Evolutionary conservation across 2,888 invertebrate species (phyloP).

Genomic region (Clitarchus hookeri): DNA sequence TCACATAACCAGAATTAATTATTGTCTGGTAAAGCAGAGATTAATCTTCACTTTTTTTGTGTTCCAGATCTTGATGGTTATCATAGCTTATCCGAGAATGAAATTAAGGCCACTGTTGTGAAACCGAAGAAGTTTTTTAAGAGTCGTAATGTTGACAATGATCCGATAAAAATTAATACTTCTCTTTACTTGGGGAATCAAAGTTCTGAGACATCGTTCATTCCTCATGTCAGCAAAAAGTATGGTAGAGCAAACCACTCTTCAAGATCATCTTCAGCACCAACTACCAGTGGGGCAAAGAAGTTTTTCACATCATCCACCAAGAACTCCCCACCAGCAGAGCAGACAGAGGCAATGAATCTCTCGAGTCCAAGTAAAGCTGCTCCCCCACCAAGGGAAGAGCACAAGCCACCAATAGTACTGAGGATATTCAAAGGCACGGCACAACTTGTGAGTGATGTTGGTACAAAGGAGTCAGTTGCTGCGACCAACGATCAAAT

Average conservation of each 20-base stretch:
- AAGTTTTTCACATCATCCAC: conserved; percentile 45
- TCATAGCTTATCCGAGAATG: neutral
- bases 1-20: neutral
- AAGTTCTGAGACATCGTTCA: conserved; percentile 32
- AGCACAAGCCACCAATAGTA: conserved; percentile 79
- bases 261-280: conserved; percentile 25
- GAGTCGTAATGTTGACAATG: conserved; percentile 69
- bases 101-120: conserved; percentile 54
- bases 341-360: conserved; percentile 40
- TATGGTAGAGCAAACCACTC: conserved; percentile 35
- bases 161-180: conserved; percentile 50
- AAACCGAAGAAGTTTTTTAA: conserved; percentile 92
- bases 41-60: conserved; percentile 54
- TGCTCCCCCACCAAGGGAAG: conserved; percentile 42
- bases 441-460: conserved; percentile 48
- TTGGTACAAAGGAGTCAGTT: conserved; percentile 34
- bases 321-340: conserved; percentile 32
- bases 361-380: conserved; percentile 39
- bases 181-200: conserved; percentile 41
- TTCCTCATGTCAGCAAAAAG: conserved; percentile 35
- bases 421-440: conserved; percentile 83
- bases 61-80: conserved; percentile 44
- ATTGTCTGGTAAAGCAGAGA: conserved; percentile 49
- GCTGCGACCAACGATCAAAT: neutral
- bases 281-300: conserved; percentile 55